These are phyloP conservation scores for Odontomyia ornata DNA, from an alignment of 2,888 invertebrate species.

Conservation along the genomic window DNA sequence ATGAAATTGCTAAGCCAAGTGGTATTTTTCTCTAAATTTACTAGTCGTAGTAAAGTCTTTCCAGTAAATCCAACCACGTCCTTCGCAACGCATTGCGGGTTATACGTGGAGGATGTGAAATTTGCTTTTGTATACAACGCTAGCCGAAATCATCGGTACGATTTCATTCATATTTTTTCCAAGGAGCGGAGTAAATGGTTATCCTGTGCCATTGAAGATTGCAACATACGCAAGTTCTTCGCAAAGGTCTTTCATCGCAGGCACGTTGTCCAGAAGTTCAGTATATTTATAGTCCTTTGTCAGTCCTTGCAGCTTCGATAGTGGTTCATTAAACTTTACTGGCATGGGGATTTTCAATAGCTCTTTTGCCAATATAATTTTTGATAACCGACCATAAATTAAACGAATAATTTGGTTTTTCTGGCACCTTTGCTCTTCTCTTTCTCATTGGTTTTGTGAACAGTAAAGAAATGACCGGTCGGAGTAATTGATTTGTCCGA, in stretches of 20 bases:
- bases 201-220: conserved; percentile 92
- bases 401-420: conserved; percentile 93
- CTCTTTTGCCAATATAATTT: conserved; percentile 99
- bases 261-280: conserved; percentile 88
- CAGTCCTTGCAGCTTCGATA: conserved; percentile 94
- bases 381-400: conserved; percentile 99
- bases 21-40: conserved; percentile 97
- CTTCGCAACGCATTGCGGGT: conserved; percentile 95
- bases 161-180: conserved; percentile 98
- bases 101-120: conserved; percentile 99
- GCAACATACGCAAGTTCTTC: conserved; percentile 96
- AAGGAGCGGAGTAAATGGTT: conserved; percentile 96
- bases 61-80: conserved; percentile 91
- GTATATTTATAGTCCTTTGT: conserved; percentile 99
- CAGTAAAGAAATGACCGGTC: conserved; percentile 21
- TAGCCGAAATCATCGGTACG: conserved; percentile 94
- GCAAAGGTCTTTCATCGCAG: conserved; percentile 82
- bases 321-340: conserved; percentile 98
- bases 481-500: conserved; percentile 39
- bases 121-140: conserved; percentile 95
- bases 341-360: conserved; percentile 99
- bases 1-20: conserved; percentile 77
- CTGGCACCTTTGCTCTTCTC: conserved; percentile 84
- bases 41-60: conserved; percentile 99
- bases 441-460: conserved; percentile 64